phyloP scores from a whole-genome alignment of 2,888 invertebrate species.

The Gordius sp. region DNA sequence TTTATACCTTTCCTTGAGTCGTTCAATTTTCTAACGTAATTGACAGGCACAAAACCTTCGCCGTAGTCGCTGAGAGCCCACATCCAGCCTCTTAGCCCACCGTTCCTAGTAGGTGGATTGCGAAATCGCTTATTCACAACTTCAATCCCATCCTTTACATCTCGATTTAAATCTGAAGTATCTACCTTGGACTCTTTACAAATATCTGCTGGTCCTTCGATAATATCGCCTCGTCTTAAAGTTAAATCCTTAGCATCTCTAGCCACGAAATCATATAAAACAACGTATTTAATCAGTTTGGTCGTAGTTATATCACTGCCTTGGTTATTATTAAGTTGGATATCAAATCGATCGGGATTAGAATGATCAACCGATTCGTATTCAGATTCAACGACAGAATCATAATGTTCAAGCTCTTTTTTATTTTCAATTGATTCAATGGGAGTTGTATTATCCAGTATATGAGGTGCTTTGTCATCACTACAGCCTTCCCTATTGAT shows the following conservation, averaged over 20 bases:
- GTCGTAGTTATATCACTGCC: not conserved
- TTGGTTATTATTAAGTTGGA: not conserved
- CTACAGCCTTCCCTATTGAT: not conserved
- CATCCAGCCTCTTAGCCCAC: not conserved
- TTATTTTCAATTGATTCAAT: not conserved
- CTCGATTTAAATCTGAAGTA: not conserved
- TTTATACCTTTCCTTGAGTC: not conserved
- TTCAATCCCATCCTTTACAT: too few relatives aligned
- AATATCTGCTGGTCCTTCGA: not conserved
- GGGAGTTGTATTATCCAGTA: too few relatives aligned
- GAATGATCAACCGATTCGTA: not conserved
- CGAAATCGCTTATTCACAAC: too few relatives aligned
- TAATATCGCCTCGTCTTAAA: not conserved
- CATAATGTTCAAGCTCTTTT: not conserved
- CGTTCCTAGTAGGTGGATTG: not conserved
- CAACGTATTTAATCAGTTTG: not conserved
- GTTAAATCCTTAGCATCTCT: not conserved
- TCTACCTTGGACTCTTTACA: not conserved
- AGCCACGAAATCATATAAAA: constrained; percentile 1
- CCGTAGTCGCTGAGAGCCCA: not conserved
- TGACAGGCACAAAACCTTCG: not conserved
- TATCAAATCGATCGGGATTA: not conserved
- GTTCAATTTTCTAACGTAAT: not conserved
- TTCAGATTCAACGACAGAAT: not conserved
- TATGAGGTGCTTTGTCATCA: not conserved